A percentile compares a stretch with the other conserved stretches of the same genome.
phyloP scores from a whole-genome alignment of 2,797 vertebrate species.

The Acropternis orthonyx region DNA sequence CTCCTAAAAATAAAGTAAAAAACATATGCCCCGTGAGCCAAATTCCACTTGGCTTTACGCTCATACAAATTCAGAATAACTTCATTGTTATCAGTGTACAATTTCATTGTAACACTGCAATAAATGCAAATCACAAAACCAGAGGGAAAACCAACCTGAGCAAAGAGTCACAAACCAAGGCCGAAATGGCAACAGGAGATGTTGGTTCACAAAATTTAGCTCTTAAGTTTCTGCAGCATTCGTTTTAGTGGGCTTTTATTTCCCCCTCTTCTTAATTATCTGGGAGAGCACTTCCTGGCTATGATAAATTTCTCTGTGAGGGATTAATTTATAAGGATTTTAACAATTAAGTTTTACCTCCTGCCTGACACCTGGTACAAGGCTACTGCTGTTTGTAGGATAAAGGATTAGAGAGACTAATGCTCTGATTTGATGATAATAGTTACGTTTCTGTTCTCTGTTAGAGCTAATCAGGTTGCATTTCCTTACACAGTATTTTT shows the following conservation, averaged over 20 bases:
- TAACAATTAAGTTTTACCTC: not conserved
- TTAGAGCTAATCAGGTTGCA: not conserved
- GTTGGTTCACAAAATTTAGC: not conserved
- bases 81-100: not conserved
- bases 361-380: not conserved
- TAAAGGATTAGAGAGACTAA: not conserved
- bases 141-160: not conserved
- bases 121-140: not conserved
- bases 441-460: not conserved
- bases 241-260: not conserved
- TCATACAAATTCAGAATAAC: slow-evolving; percentile 12
- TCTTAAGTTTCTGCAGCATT: not conserved
- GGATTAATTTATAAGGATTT: not conserved
- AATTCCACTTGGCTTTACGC: not conserved
- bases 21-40: not conserved
- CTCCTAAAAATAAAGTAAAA: slow-evolving; percentile 26
- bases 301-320: not conserved
- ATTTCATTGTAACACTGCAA: not conserved
- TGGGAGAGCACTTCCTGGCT: not conserved
- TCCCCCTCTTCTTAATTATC: not conserved
- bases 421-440: not conserved
- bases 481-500: not conserved
- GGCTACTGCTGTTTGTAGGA: not conserved
- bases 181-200: not conserved
- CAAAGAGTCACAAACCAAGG: not conserved